Percentiles rank a stretch among this genome's conserved stretches.
phyloP scores from a whole-genome alignment of 2,888 invertebrate species.

The Eupithecia subumbrata region DNA sequence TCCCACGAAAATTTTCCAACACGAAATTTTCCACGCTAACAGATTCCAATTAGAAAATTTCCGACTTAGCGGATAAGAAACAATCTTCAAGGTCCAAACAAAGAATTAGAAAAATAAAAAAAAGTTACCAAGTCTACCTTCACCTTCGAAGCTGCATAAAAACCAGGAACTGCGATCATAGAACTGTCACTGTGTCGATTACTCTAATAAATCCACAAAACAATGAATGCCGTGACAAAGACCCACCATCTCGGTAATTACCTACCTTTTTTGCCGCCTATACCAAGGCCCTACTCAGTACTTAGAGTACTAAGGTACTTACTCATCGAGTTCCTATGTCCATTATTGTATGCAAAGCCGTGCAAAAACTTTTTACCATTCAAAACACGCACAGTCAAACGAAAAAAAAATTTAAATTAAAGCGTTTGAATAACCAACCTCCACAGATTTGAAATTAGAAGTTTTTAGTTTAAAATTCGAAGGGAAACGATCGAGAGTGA shows the following conservation, averaged over 20 bases:
- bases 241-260: constrained; percentile 75
- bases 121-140: constrained; percentile 3
- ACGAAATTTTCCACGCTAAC: constrained; percentile 1
- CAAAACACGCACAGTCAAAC: constrained; percentile 24
- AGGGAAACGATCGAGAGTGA: constrained; percentile 68
- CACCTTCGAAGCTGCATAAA: constrained; percentile 43
- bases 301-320: constrained; percentile 57
- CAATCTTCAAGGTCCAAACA: background rate
- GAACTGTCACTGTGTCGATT: constrained; percentile 59
- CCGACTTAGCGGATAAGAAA: constrained; percentile 5
- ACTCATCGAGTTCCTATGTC: constrained; percentile 79
- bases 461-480: constrained; percentile 50
- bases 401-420: constrained; percentile 49
- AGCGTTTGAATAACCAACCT: constrained; percentile 71
- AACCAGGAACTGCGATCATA: constrained; percentile 53
- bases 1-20: background rate
- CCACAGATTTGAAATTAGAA: constrained; percentile 51
- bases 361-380: constrained; percentile 62
- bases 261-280: constrained; percentile 75
- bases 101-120: background rate
- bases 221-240: constrained; percentile 82
- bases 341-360: constrained; percentile 78
- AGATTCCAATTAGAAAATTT: constrained; percentile 13
- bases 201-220: constrained; percentile 75
- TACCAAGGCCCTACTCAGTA: constrained; percentile 67